Evolutionary conservation across 30 jellyfish, hydroid and myxozoan species (phyloP), one percentile per base, ranked within the genome.

Genomic region (Turritopsis rubra): DNA sequence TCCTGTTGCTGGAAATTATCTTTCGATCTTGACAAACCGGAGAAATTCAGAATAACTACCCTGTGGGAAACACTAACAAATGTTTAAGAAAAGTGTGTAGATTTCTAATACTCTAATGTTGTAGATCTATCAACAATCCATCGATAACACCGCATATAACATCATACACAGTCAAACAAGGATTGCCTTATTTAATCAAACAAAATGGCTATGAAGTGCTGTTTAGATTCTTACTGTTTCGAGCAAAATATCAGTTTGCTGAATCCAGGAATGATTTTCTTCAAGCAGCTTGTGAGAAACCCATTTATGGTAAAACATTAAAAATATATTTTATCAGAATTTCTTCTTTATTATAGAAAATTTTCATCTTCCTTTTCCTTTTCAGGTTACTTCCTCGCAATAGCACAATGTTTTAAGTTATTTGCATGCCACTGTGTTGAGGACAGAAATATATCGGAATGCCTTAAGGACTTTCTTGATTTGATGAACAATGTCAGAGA

Each of bases 271-370:
- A 77, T 26, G 85, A 77, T 30, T 77, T 26, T 21, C 72, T 77
- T 21, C 20, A 24, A 29, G 85, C 85, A 0, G 85, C 85, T 77
- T 26, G 73, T 29, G 52, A 28, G 20, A 29, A 77, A 24, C 71
- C 85, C 1, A 73, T 77, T 19, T 77, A 77, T 77, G 85, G 85
- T 77, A 24, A 9, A 24, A 25, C 29, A 77, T 75, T 22, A n/a
- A 29, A 74, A 1, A 3, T 21, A 16, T 3, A 27, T 68, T 68
- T 68, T n/a, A 17, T 60, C n/a, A 17, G 72, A 60, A 68, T 13
- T 26, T 22, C 77, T 16, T 26, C 22, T 72, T 20, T 72, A 18
- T 72, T 72, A 26, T 72, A 72, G 81, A 53, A 41, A 27, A 1
- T 22, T 68, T 68, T 1, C 9, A 7, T 23, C 19, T 68, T 68